Base-by-base conservation (phyloP, 2,113 vertebrate species). In the Cebus imitator region DNA sequence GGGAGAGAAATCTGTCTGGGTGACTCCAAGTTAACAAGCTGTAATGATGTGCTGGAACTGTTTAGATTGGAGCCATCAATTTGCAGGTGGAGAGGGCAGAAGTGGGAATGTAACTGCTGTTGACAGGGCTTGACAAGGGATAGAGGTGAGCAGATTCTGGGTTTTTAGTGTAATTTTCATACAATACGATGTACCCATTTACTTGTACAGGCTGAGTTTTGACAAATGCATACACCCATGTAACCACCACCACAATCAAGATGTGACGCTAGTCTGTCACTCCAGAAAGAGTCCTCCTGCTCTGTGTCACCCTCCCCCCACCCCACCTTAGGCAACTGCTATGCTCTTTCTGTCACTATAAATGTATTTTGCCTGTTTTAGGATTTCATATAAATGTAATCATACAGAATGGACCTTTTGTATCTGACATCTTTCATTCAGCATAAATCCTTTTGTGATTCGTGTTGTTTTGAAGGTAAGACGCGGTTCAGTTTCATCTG, bases 1-100 rank as follows among this genome's bases (percentile, higher is more conserved):
- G 83, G 91, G 73, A 89, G 55, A 76, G 94, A 83, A 25, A 91
- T 73, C 30, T 68, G 68, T 81, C 83, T 82, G 52, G 79, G 64
- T 73, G 80, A 93, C 10, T 89, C 43, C 37, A 40, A 52, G 73
- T 82, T 81, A 93, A 90, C 37, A 64, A 52, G 21, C 73, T 40
- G 16, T 58, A 72, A 64, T 18, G 73, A 89, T 13, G 45, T 8
- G 0, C 58, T 21, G 6, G 83, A 86, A 13, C 16, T 0, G 5
- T 2, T 81, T 3, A 1, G 75, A 68, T 43, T 2, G n/a, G 11
- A 70, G 89, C 5, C 61, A 20, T 81, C 45, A 3, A 12, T 85
- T 50, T 61, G 20, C 37, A 21, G 11, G 6, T 23, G 76, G 50
- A 48, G 50, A 76, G 3, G 66, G 55, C 16, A 30, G 81, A 37